These are phyloP conservation scores for Crocodylus rhombifer DNA, from an alignment of 2,797 vertebrate genomes.

Conservation along the genomic window DNA sequence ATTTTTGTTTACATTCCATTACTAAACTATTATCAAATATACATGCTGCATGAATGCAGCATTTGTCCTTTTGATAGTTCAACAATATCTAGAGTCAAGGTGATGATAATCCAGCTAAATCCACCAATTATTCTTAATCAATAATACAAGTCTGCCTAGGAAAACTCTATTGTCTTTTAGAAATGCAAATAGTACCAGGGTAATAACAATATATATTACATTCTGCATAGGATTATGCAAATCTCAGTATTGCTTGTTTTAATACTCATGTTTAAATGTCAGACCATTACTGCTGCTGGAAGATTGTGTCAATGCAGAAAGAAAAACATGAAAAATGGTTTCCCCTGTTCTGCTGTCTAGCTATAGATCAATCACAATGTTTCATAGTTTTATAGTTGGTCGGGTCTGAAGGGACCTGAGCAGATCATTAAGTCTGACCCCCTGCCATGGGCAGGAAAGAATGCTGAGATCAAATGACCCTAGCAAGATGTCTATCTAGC, in stretches of 20 bases:
- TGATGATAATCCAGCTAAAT: not conserved
- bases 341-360: rapidly evolving
- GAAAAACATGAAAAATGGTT: not conserved
- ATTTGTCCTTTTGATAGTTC: not conserved
- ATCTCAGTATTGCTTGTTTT: rapidly evolving
- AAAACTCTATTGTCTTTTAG: not conserved
- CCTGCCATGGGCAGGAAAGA: too few relatives aligned
- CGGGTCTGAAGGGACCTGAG: too few relatives aligned
- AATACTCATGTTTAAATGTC: rapidly evolving
- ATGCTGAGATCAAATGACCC: too few relatives aligned
- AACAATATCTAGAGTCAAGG: not conserved
- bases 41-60: not conserved
- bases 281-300: rapidly evolving
- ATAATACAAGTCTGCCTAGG: rapidly evolving
- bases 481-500: too few relatives aligned
- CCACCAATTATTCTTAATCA: not conserved
- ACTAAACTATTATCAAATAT: not conserved
- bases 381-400: too few relatives aligned
- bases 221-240: not conserved
- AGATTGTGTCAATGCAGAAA: not conserved
- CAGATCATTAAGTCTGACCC: too few relatives aligned
- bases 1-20: rapidly evolving
- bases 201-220: rapidly evolving
- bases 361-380: rapidly evolving
- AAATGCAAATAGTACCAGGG: rapidly evolving